Evolutionary conservation across 2,797 vertebrate species (phyloP).

Genomic region (Microtus californicus): DNA sequence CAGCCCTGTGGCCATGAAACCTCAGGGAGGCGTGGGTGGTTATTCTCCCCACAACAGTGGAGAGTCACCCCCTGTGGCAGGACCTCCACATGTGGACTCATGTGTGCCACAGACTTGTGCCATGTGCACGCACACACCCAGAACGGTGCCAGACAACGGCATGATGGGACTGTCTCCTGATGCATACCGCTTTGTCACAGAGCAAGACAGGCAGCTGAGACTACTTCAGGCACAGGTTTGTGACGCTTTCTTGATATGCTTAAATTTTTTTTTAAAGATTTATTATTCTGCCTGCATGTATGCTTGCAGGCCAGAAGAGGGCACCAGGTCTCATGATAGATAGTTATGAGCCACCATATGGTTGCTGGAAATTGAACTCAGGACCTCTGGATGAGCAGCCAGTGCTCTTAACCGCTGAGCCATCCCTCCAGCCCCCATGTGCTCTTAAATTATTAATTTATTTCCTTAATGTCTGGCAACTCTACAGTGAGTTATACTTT

Average conservation of each 20-base stretch:
- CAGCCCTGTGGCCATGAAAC: constrained; percentile 82
- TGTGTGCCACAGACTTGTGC: constrained; percentile 81
- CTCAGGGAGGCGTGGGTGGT: constrained; percentile 76
- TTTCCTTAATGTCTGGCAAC: constrained; percentile 45
- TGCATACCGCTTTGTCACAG: constrained; percentile 92
- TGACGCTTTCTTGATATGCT: constrained; percentile 46
- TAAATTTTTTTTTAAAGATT: not conserved
- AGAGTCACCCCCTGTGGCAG: constrained; percentile 76
- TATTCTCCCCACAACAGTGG: constrained; percentile 65
- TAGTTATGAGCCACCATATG: too few relatives aligned
- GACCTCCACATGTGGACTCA: constrained; percentile 72
- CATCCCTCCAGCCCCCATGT: too few relatives aligned
- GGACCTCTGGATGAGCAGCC: too few relatives aligned
- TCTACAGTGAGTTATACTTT: constrained; percentile 29
- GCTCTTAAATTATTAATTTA: constrained; percentile 27
- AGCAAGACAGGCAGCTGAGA: constrained; percentile 96
- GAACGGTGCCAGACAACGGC: constrained; percentile 80
- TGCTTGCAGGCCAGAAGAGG: too few relatives aligned
- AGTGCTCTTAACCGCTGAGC: too few relatives aligned
- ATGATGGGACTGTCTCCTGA: constrained; percentile 90
- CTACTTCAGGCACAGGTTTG: constrained; percentile 96
- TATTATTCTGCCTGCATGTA: too few relatives aligned
- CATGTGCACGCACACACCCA: constrained; percentile 75
- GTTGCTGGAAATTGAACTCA: too few relatives aligned
- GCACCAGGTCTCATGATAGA: too few relatives aligned